phyloP scores from a whole-genome alignment of 2,113 vertebrate species.

The Ceuthmochares aereus region DNA sequence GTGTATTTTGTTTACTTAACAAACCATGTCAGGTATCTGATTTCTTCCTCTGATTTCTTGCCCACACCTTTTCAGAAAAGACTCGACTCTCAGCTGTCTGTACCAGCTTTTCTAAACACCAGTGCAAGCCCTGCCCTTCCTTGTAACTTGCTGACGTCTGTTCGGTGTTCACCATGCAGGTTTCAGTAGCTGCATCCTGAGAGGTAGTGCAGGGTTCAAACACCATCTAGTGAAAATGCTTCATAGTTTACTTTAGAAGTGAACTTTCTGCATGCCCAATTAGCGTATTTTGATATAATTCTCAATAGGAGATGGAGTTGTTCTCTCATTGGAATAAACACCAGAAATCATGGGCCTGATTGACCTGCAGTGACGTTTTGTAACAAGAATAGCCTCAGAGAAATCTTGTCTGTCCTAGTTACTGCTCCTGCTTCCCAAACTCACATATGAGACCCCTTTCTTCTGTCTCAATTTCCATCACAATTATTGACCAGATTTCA shows the following conservation, averaged over 20 bases:
- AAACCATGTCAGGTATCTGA: background rate
- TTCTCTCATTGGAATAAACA: background rate
- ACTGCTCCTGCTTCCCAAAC: background rate
- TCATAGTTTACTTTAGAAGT: background rate
- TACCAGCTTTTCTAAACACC: background rate
- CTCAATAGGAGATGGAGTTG: background rate
- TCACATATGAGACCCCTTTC: background rate
- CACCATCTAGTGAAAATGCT: background rate
- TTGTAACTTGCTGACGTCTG: background rate
- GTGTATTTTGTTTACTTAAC: background rate
- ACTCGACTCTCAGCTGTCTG: background rate
- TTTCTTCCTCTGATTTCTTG: background rate
- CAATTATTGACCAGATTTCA: background rate
- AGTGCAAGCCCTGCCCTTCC: background rate
- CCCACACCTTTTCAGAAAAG: background rate
- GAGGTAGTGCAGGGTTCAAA: background rate
- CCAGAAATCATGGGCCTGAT: background rate
- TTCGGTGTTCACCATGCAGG: accelerated
- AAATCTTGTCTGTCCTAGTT: background rate
- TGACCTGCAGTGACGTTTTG: background rate
- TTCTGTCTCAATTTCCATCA: background rate
- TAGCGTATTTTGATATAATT: background rate
- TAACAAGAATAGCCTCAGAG: background rate
- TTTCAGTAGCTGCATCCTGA: background rate
- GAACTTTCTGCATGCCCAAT: background rate